Evolutionary conservation across 2,113 vertebrate genomes (phyloP), one percentile per base, ranked within the genome.

Genomic region (Sialia sialis): DNA sequence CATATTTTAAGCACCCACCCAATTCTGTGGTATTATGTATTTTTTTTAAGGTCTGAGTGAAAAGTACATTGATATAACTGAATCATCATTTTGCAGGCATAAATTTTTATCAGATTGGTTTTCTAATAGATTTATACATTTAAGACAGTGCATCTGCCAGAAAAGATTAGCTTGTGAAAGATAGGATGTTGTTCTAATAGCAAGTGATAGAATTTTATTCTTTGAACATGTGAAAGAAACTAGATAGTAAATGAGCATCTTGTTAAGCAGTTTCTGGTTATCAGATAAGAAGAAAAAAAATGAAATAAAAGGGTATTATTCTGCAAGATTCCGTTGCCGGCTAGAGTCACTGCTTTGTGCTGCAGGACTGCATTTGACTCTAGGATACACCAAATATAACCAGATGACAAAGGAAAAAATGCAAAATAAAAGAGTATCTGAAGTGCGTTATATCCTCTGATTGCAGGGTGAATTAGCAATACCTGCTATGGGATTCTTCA

Each of bases 1-100:
- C 98, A 98, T 98, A 95, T 97, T 98, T 97, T 97, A 90, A 95
- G 94, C 96, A 97, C 92, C 96, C 97, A 96, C 97, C 98, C 97
- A 95, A 51, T 86, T 93, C 87, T 93, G 96, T 95, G 93, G 84
- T 95, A 94, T 93, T 97, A 93, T 54, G 90, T 88, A 70, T 85
- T 96, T 95, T 96, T 96, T 95, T 92, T 92, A 97, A 98, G 83
- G 94, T 89, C 89, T 98, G 97, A 98, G 96, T 97, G 98, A 98
- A 98, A 97, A 97, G 97, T 91, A 96, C 96, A 97, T 97, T 98
- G 98, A 98, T 98, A 98, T 91, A 98, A 98, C 94, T 97, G 97
- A 98, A 98, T 98, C 97, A 97, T 97, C 97, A 76, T 95, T 98
- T 94, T 97, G 97, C 98, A 98, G 98, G 96, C 97, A 95, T 91